Base-by-base conservation (phyloP, 2,113 vertebrate genomes). In the Burhinus oedicnemus region DNA sequence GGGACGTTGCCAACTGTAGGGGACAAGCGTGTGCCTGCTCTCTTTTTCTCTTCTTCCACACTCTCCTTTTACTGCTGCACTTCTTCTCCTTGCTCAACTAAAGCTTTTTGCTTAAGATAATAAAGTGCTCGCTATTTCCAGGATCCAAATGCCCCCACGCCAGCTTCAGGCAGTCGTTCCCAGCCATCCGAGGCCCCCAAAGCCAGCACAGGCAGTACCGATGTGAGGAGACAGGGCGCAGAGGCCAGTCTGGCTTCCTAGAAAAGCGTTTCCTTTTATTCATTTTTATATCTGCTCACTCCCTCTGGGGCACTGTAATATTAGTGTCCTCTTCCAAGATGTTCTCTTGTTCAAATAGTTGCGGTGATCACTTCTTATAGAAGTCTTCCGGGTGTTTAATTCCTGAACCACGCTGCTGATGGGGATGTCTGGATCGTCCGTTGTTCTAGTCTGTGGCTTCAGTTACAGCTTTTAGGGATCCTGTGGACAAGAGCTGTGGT, bases 51-150 rank as follows among this genome's bases (percentile, higher is more conserved):
- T 23, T 22, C 38, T 58, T 22, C 68, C 71, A 29, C 40, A 1
- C 57, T 61, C 62, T 57, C 15, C 55, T 54, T 32, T 64, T 42
- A 23, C 61, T n/a, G 1, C 42, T 75, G 40, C 60, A 6, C 3
- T 27, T 71, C 8, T 68, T 15, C 40, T 76, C 23, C 18, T 61
- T 32, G 21, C 47, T 61, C 32, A 58, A 0, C 83, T 47, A 1
- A 8, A 55, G 11, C 54, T 70, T 72, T 61, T 40, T 76, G 25
- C 62, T 83, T 52, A 5, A 45, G 64, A 66, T 51, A 83, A 64
- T 64, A 49, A 94, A 96, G 51, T 62, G 85, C 74, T 47, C 52
- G 2, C 93, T 70, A 26, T 91, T 93, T 68, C 74, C 87, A 94
- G 90, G 60, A 95, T 79, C 86, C 94, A 72, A 6, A 66, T 66